Percentiles rank a stretch among this genome's conserved stretches.
Evolutionary conservation across 1,140 invertebrate genomes (phyloP).

Genomic region (Druon quercuslanigerum): DNA sequence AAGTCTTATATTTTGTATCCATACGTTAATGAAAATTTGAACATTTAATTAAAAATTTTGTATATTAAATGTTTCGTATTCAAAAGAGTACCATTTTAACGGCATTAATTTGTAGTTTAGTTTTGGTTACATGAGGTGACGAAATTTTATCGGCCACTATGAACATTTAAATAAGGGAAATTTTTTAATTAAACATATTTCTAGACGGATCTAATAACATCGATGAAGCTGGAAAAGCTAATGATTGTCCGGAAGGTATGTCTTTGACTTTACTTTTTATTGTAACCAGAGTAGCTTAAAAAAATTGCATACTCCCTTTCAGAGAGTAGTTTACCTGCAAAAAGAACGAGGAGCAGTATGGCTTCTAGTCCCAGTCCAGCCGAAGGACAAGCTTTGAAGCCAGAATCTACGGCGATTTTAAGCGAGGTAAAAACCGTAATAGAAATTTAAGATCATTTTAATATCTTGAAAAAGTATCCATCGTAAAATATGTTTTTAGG

Average conservation of each 20-base stretch:
- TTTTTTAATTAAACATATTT: conserved; percentile 38
- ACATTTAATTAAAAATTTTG: too few relatives aligned
- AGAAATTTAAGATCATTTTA: not conserved
- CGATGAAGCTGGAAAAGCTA: conserved; percentile 55
- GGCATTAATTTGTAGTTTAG: too few relatives aligned
- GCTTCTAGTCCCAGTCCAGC: conserved; percentile 73
- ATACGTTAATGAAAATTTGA: too few relatives aligned
- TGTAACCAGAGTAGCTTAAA: not conserved
- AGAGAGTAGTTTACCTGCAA: conserved; percentile 59
- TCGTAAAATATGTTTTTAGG: conserved; percentile 53
- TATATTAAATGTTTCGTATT: too few relatives aligned
- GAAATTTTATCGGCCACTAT: not conserved
- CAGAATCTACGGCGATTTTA: conserved; percentile 73
- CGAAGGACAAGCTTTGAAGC: conserved; percentile 72
- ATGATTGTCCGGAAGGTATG: conserved; percentile 68
- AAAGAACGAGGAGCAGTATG: conserved; percentile 68
- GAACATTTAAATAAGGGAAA: not conserved
- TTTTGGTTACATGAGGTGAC: too few relatives aligned
- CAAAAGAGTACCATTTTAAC: too few relatives aligned
- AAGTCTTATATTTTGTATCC: too few relatives aligned
- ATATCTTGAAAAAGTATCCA: conserved; percentile 8
- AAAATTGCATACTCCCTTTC: not conserved
- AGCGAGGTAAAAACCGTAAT: conserved; percentile 57
- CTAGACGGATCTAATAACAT: conserved; percentile 50
- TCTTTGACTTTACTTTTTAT: conserved; percentile 10